Conservation (phyloP, 2,113 vertebrate genomes). For the Bolborhynchus lineola region DNA sequence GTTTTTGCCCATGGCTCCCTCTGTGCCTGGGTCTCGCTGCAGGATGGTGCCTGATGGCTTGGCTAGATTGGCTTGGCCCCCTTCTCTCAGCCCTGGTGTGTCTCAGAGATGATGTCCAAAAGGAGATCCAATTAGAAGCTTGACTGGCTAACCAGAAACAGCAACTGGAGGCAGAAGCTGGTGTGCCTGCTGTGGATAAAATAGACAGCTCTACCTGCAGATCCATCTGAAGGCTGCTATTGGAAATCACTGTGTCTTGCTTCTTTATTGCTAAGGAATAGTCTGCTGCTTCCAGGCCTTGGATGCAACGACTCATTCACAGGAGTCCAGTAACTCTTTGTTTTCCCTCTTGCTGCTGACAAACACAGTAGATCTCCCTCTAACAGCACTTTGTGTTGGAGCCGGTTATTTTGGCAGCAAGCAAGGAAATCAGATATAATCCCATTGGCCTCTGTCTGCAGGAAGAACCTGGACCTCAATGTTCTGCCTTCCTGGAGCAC, state of each 20-base stretch:
- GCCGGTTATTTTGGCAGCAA: neutral
- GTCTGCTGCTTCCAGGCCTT: neutral
- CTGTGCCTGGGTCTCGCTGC: neutral
- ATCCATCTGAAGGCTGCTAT: neutral
- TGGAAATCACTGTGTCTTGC: neutral
- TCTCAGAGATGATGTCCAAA: slow-evolving; percentile 4
- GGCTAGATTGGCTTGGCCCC: neutral
- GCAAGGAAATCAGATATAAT: neutral
- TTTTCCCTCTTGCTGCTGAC: neutral
- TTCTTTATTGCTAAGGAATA: slow-evolving; percentile 24
- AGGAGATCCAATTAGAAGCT: slow-evolving; percentile 30
- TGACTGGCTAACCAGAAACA: slow-evolving; percentile 26
- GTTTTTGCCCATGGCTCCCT: neutral
- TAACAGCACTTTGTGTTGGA: neutral
- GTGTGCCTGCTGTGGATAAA: slow-evolving; percentile 17
- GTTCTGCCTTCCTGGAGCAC: neutral
- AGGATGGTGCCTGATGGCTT: neutral
- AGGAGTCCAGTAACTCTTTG: neutral
- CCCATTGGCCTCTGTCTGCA: neutral
- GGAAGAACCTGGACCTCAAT: neutral
- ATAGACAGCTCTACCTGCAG: slow-evolving; percentile 2
- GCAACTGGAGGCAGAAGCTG: neutral
- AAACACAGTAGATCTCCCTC: neutral
- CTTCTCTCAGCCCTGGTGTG: neutral
- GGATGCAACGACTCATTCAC: neutral